These are phyloP conservation scores for Naja naja DNA, from an alignment of 2,113 vertebrate species.

Conservation along the genomic window DNA sequence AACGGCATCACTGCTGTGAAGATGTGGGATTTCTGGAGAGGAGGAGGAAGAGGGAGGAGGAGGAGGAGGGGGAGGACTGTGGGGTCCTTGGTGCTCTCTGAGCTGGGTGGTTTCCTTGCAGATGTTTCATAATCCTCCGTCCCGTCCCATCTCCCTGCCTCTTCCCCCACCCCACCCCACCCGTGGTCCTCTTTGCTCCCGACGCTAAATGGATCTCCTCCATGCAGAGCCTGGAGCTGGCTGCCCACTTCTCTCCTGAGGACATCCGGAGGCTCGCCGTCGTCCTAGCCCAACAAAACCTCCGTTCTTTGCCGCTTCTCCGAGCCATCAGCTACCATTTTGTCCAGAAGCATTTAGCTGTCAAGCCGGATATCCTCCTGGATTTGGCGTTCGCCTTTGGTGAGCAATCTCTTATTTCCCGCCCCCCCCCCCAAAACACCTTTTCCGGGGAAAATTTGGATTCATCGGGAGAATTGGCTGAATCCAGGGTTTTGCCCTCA, in stretches of 20 bases:
- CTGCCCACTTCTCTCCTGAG: conserved; percentile 76
- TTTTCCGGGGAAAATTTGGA: no score
- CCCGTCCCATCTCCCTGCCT: background rate
- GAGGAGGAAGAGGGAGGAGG: no score
- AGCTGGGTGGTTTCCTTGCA: background rate
- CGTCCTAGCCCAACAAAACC: conserved; percentile 74
- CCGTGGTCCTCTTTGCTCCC: accelerated
- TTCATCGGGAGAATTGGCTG: no score
- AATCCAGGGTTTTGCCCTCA: no score
- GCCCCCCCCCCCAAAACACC: no score
- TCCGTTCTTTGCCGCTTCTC: conserved; percentile 80
- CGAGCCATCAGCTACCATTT: conserved; percentile 87
- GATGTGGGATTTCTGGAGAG: no score
- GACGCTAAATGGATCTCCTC: background rate
- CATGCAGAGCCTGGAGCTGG: conserved; percentile 83
- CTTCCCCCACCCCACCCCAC: background rate
- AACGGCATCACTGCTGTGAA: background rate
- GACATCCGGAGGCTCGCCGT: conserved; percentile 77
- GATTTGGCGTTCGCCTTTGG: conserved; percentile 84
- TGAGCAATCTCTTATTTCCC: conserved; percentile 51
- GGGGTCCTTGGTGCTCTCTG: no score
- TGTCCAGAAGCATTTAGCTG: conserved; percentile 76
- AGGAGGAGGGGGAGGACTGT: no score
- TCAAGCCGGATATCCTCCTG: conserved; percentile 71
- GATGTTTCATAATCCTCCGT: background rate